Percentiles rank a stretch among this genome's conserved stretches.
Evolutionary conservation across 2,797 vertebrate genomes (phyloP).

Genomic region (Ctenopoma multispine): DNA sequence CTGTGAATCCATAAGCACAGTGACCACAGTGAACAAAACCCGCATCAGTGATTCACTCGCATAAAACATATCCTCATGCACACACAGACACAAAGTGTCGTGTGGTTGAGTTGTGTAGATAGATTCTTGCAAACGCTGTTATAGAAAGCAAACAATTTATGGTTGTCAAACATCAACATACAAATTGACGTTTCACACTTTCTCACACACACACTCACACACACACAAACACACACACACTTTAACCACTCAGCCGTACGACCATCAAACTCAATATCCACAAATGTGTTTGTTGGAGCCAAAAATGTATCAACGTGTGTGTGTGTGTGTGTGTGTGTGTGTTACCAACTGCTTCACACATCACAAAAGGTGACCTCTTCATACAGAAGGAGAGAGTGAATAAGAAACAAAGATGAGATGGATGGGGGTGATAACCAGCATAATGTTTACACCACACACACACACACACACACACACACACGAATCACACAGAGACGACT

Average conservation of each 20-base stretch:
- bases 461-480: background rate
- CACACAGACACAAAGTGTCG: background rate
- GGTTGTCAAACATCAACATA: constrained; percentile 16
- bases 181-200: constrained; percentile 6
- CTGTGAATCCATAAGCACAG: constrained; percentile 11
- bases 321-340: constrained; percentile 15
- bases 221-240: background rate
- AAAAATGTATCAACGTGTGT: constrained; percentile 20
- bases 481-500: constrained; percentile 2
- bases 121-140: constrained; percentile 26
- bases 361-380: constrained; percentile 33
- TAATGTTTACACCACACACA: constrained; percentile 5
- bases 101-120: constrained; percentile 7
- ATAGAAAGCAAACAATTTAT: constrained; percentile 36
- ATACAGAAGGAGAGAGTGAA: background rate
- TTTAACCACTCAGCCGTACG: background rate
- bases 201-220: background rate
- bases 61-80: background rate
- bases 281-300: background rate
- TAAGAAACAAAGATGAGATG: background rate
- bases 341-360: background rate
- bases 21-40: constrained; percentile 16
- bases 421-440: constrained; percentile 9
- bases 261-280: constrained; percentile 3
- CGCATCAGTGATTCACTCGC: constrained; percentile 12